Conservation (phyloP, 2,797 vertebrate genomes). For the Onychomys arenicola region DNA sequence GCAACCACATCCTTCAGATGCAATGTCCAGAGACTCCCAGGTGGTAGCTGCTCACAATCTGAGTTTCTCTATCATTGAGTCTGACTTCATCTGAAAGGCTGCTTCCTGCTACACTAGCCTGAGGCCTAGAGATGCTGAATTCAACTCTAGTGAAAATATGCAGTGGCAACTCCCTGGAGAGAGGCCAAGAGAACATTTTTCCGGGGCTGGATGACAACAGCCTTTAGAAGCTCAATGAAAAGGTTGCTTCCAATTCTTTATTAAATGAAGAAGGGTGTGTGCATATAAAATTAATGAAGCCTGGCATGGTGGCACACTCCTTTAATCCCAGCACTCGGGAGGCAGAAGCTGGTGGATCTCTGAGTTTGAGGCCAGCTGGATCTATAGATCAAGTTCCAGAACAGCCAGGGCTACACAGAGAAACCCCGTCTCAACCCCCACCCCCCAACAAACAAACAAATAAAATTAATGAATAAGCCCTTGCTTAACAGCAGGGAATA, state of each 20-base stretch:
- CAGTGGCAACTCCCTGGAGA: neutral
- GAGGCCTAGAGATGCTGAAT: neutral
- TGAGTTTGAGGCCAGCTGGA: neutral
- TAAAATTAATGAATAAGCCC: conserved; percentile 51
- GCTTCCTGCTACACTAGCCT: conserved; percentile 5
- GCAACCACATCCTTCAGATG: neutral
- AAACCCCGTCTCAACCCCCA: neutral
- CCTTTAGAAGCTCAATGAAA: conserved; percentile 49
- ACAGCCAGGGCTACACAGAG: neutral
- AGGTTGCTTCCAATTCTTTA: conserved; percentile 59
- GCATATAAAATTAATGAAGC: neutral
- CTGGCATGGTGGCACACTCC: neutral
- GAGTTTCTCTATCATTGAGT: conserved; percentile 14
- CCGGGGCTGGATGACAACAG: conserved; percentile 21
- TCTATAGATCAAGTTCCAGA: neutral
- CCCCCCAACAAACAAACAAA: neutral
- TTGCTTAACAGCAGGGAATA: conserved; percentile 69
- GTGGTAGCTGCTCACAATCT: neutral
- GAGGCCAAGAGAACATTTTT: conserved; percentile 39
- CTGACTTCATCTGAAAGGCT: conserved; percentile 10
- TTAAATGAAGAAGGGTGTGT: conserved; percentile 49
- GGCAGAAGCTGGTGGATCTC: neutral
- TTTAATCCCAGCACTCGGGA: neutral
- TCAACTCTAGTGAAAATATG: conserved; percentile 29
- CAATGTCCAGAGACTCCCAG: neutral